Evolutionary conservation across 2,113 vertebrate genomes (phyloP).

Genomic region (Tyto alba): DNA sequence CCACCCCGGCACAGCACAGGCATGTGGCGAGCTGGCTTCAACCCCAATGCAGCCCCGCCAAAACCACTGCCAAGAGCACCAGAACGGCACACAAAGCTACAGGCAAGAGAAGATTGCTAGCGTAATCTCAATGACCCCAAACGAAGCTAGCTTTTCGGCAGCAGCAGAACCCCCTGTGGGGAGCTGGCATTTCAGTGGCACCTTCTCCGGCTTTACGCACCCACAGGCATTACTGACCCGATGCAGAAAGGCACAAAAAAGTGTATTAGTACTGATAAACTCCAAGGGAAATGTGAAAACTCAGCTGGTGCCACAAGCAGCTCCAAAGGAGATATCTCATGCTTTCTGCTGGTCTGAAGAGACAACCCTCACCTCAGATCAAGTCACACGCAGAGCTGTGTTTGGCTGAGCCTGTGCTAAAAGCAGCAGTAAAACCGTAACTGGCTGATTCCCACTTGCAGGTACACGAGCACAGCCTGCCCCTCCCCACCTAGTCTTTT

Average conservation of each 20-base stretch:
- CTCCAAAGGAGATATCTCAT: background rate
- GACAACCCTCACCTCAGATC: background rate
- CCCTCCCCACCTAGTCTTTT: background rate
- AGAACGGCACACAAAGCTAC: background rate
- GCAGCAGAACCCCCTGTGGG: background rate
- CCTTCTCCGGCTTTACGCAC: background rate
- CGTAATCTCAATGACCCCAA: background rate
- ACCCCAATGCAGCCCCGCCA: background rate
- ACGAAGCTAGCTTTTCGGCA: background rate
- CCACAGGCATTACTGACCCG: background rate
- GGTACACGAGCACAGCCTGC: accelerated
- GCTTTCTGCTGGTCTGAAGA: background rate
- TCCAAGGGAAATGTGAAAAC: background rate
- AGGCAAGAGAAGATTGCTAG: background rate
- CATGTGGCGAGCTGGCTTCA: accelerated
- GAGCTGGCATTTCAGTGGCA: background rate
- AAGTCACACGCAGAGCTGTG: background rate
- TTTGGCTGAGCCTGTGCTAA: background rate
- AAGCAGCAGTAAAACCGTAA: background rate
- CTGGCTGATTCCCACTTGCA: accelerated
- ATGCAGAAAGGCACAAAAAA: background rate
- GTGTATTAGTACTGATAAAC: background rate
- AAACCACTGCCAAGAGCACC: background rate
- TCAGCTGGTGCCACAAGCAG: background rate
- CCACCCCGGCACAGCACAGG: background rate